Conservation (phyloP, 2,113 vertebrate species). For the Zapus hudsonius region DNA sequence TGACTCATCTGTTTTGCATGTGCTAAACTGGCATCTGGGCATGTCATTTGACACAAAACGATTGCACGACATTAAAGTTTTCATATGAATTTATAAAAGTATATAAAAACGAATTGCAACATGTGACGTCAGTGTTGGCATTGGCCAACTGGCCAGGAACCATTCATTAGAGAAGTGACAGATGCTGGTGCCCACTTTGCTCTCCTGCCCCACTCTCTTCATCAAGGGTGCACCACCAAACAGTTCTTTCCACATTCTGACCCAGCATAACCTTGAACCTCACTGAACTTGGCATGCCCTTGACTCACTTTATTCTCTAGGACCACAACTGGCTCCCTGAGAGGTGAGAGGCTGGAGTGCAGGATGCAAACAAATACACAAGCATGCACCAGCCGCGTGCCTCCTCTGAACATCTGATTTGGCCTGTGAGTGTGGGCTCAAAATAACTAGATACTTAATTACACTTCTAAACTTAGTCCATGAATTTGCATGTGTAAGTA, state of each 20-base stretch:
- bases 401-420: constrained; percentile 57
- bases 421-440: constrained; percentile 27
- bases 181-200: background rate
- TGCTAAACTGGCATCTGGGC: constrained; percentile 53
- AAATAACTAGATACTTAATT: constrained; percentile 75
- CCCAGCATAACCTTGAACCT: constrained; percentile 15
- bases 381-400: constrained; percentile 46
- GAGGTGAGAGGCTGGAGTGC: background rate
- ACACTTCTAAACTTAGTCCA: constrained; percentile 73
- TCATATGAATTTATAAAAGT: constrained; percentile 42
- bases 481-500: constrained; percentile 79
- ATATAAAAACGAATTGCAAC: constrained; percentile 28
- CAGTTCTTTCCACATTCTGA: too few relatives aligned
- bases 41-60: constrained; percentile 11
- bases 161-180: background rate
- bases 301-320: background rate
- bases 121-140: constrained; percentile 16
- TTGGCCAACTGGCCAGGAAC: background rate
- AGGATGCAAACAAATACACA: background rate
- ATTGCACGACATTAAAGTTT: background rate
- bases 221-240: too few relatives aligned
- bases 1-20: constrained; percentile 63
- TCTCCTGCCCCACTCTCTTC: background rate
- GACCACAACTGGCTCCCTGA: constrained; percentile 19
- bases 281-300: background rate